Base-by-base conservation (phyloP, 2,888 invertebrate species). In the Lacanobia oleracea region DNA sequence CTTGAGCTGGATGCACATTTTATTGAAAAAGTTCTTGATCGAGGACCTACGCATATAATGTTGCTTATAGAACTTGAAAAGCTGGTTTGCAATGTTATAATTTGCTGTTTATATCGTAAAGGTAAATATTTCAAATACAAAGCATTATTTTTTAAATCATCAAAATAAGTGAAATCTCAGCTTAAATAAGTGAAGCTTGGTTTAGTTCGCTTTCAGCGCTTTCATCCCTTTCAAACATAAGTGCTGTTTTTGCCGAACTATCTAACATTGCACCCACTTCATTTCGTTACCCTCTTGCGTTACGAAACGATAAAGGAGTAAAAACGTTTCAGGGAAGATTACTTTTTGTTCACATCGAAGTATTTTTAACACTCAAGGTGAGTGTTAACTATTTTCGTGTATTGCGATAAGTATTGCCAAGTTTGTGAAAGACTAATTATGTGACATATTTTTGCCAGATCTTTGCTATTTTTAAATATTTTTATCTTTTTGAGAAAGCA, bases 331-430 rank as follows among this genome's bases (percentile, higher is more conserved):
- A 77, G 43, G n/a, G 40, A 50, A 74, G 62, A 74, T 69, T 60
- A 79, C 37, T 86, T 84, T 86, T 84, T 86, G 56, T 75, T 43
- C 51, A 18, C 12, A 33, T n/a, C 33, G 37, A 79, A 77, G 73
- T 86, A 82, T 82, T 83, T 79, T 81, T 82, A 77, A 85, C 83
- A 82, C 85, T 79, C 75, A 23, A 9, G 10, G 63, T 54, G 72
- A 79, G 85, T 85, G 85, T 85, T 75, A 85, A 85, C 79, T 85
- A 82, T 85, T 84, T 84, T 85, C 21, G 83, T 79, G 43, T 67
- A 74, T 51, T 60, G 59, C 70, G 85, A 85, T 85, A 85, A 85
- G 62, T 74, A 54, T 79, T 67, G 62, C 82, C 66, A 79, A 82
- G 79, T 83, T 83, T 76, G 50, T 23, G 76, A 74, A 72, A 72